Conservation (phyloP, 2,888 invertebrate genomes). For the Aporophyla lueneburgensis region DNA sequence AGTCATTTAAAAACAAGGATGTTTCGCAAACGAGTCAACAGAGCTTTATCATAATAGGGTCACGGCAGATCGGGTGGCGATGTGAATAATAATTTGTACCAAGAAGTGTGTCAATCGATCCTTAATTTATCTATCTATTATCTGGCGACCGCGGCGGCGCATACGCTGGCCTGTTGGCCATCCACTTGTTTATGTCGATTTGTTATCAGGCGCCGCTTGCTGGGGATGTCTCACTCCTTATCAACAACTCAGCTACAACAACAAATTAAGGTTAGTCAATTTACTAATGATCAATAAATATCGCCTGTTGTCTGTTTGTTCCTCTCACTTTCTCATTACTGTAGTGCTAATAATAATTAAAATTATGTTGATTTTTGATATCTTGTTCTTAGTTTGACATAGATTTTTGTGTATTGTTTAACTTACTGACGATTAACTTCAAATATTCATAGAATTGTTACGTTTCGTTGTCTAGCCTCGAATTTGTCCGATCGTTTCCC, state of each 20-base stretch:
- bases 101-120: conserved; percentile 72
- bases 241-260: conserved; percentile 76
- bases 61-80: conserved; percentile 62
- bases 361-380: conserved; percentile 13
- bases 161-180: conserved; percentile 53
- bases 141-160: conserved; percentile 45
- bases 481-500: not conserved
- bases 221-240: conserved; percentile 75
- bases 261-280: conserved; percentile 80
- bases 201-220: conserved; percentile 71
- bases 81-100: conserved; percentile 65
- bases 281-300: conserved; percentile 73
- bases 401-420: not conserved
- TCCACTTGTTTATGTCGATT: conserved; percentile 64
- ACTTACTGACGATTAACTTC: not conserved
- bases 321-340: conserved; percentile 27
- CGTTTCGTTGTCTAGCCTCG: not conserved
- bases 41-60: conserved; percentile 61
- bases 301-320: conserved; percentile 49
- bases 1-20: conserved; percentile 33
- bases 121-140: conserved; percentile 64
- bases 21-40: conserved; percentile 74
- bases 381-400: conserved; percentile 2
- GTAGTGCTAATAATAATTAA: conserved; percentile 19
- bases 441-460: not conserved